Evolutionary conservation across 1,140 invertebrate genomes (phyloP), one percentile per base, ranked within the genome.

Genomic region (Euura lappo): DNA sequence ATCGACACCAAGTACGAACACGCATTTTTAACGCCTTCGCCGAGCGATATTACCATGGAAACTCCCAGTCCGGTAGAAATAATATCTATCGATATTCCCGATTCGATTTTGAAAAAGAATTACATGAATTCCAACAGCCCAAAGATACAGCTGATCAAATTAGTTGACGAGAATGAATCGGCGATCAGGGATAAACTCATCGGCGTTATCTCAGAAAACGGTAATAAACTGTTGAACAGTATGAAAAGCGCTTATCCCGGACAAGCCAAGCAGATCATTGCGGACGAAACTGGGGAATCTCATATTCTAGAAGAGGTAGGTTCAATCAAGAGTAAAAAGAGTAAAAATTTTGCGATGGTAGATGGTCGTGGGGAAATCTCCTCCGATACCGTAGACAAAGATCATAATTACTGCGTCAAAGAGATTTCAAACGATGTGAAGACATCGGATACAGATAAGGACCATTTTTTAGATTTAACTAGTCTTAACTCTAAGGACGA

Each of bases 181-280:
- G 73, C 76, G 69, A 78, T 79, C 28, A 76, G 77, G 46, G 84
- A 84, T 4, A 84, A 84, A 78, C 79, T 77, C 70, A 80, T 83
- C 71, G 80, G 72, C 75, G 77, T 77, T 68, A 78, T 84, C 75
- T 74, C 79, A 79, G 74, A 82, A 74, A 74, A 79, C 76, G 68
- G 80, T 75, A 84, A 86, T 73, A 78, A 88, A 80, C 71, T 81
- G 73, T 84, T 83, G 72, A 78, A 73, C 75, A 69, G 76, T 64
- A 78, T 81, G 68, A 81, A 78, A 71, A 77, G 81, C 70, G 79
- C 80, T 69, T 88, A 87, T 80, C 89, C 89, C 6, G 89, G 89
- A 71, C 88, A 89, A 75, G 86, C 88, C 46, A 89, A 90, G 69
- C 89, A 91, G 83, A 88, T 90, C 74, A 85, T 89, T 72, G 86